Conservation (phyloP, 2,797 vertebrate species). For the Protonibea diacanthus region DNA sequence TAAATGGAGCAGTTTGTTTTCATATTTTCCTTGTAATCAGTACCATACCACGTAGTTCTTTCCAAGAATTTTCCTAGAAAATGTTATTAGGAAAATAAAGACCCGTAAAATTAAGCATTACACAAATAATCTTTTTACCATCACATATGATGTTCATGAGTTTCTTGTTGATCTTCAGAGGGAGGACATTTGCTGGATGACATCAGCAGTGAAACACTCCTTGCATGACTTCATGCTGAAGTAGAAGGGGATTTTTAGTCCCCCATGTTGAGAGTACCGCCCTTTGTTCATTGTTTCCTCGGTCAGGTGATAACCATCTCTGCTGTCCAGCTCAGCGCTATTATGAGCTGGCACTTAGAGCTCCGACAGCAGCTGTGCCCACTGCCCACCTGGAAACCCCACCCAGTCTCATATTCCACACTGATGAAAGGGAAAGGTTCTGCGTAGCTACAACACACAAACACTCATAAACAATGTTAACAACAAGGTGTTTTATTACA, state of each 20-base stretch:
- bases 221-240: conserved; percentile 55
- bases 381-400: conserved; percentile 36
- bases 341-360: not conserved
- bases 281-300: conserved; percentile 49
- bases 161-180: conserved; percentile 33
- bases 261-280: conserved; percentile 40
- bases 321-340: conserved; percentile 14
- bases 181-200: conserved; percentile 38
- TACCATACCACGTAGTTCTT: too few relatives aligned
- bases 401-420: not conserved
- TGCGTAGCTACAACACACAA: not conserved
- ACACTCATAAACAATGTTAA: not conserved
- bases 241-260: conserved; percentile 57
- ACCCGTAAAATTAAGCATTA: not conserved
- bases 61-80: not conserved
- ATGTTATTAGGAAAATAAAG: not conserved
- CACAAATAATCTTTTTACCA: not conserved
- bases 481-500: conserved; percentile 8
- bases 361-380: not conserved
- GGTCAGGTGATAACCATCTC: conserved; percentile 61
- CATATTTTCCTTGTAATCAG: not conserved
- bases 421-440: not conserved
- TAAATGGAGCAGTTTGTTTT: not conserved
- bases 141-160: not conserved
- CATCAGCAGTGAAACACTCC: conserved; percentile 42